Evolutionary conservation across 2,888 invertebrate genomes (phyloP), one percentile per base, ranked within the genome.

Genomic region (Smittia sp.): DNA sequence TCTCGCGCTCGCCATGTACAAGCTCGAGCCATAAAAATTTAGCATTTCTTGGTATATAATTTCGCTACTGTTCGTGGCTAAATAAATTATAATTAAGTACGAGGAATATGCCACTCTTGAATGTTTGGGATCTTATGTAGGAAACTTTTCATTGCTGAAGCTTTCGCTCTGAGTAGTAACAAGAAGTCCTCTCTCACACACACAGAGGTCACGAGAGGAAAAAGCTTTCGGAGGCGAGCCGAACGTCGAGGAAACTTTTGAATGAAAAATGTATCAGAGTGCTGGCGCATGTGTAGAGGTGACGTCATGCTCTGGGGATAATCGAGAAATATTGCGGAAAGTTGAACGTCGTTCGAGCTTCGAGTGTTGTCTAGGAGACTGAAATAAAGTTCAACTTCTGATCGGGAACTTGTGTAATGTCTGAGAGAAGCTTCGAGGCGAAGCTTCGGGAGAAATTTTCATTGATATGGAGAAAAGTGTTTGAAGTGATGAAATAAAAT

Each of bases 301-400:
- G 72, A 72, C 72, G 72, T 72, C 72, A 72, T 72, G 62, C 54
- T 72, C 62, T 54, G 62, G 62, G 58, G 58, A 62, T 58, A 58
- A 62, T 54, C 25, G 72, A 72, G 38, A 39, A 72, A 72, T 62
- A 54, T 72, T 72, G 62, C 72, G 72, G 72, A 72, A 72, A 72
- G 38, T 62, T 27, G 58, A 58, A 70, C 41, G 32, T 52, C 20
- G 20, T 24, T 58, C 9, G 58, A 58, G 18, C 13, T 20, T 20
- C 20, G 22, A 22, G 58, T 58, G 58, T 58, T 58, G 58, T 58
- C 58, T 58, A 58, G 58, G 58, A 13, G 7, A 46, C 46, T n/a
- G 15, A 46, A 46, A 46, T n/a, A 46, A 46, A 58, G 58, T 58
- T 58, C 46, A 46, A 46, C 46, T 46, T 46, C n/a, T 46, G n/a